Base-by-base conservation (phyloP, 2,888 invertebrate genomes). In the Tenthredo amoena region DNA sequence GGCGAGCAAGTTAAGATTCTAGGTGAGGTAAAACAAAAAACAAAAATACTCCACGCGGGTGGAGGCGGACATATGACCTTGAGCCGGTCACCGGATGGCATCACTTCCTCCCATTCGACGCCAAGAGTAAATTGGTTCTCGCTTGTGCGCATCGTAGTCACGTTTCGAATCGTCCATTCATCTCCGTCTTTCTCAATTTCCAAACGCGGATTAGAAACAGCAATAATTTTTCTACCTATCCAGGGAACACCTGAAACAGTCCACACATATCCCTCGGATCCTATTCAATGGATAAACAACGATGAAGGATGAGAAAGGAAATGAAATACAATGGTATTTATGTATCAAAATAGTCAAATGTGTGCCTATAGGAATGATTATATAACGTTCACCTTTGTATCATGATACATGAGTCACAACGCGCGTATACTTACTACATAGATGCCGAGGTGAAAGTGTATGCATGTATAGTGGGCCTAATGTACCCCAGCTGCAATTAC, bases 151-250 rank as follows among this genome's bases (percentile, higher is more conserved):
- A 96, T 88, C 79, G 96, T 89, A 0, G 96, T 95, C 31, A 94
- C 92, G 84, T 94, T 95, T 87, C 95, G 95, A 40, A 96, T 95
- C 0, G 94, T 94, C 95, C 96, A 96, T 76, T 92, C 92, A 3
- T 95, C 95, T 83, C 94, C 94, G 71, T 95, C 95, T 72, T 92
- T 89, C 84, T 94, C 88, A 40, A 96, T 95, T 92, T 96, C 95
- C 94, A 96, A 93, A 3, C 94, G 90, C 6, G 96, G 96, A 86
- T 95, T 95, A 65, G 96, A 94, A 90, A 95, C 92, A 31, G 94
- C 90, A 95, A 96, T 96, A 95, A 96, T 95, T 94, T 96, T 96
- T 86, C 96, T 94, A 0, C 95, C 95, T 90, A 96, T 94, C 87
- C 94, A 96, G 65, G 96, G 96, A 0, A 96, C 95, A 87, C 96